Conservation (phyloP, 2,113 vertebrate species). For the Strix uralensis region DNA sequence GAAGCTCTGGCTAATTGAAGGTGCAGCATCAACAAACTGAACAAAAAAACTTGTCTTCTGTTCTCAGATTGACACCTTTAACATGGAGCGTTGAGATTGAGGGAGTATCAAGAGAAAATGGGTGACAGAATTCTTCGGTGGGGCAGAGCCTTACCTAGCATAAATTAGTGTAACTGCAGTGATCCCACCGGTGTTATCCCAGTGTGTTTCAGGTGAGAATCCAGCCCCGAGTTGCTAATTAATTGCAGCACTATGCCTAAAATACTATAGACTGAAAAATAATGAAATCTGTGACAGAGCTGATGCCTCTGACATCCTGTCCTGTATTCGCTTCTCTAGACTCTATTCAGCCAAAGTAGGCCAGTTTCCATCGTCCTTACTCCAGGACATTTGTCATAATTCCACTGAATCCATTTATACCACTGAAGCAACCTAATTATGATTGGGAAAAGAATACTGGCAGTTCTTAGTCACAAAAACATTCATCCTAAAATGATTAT, state of each 20-base stretch:
- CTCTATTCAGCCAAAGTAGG: slow-evolving; percentile 39
- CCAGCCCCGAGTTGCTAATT: not conserved
- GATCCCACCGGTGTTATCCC: not conserved
- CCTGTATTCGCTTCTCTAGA: slow-evolving; percentile 16
- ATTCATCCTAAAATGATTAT: slow-evolving; percentile 54
- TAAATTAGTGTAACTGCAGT: not conserved
- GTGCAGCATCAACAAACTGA: not conserved
- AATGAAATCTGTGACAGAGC: slow-evolving; percentile 11
- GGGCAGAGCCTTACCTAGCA: not conserved
- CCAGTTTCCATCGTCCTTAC: slow-evolving; percentile 17
- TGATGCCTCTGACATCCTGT: slow-evolving; percentile 42
- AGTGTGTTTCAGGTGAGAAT: slow-evolving; percentile 6
- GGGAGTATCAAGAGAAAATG: not conserved
- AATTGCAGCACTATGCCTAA: not conserved
- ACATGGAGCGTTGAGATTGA: not conserved
- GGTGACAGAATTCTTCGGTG: not conserved
- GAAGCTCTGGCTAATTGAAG: slow-evolving; percentile 16
- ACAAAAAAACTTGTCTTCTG: not conserved
- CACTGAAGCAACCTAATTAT: slow-evolving; percentile 56
- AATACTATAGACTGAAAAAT: not conserved
- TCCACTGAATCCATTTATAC: slow-evolving; percentile 55
- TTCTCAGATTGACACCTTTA: not conserved
- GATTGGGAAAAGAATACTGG: slow-evolving; percentile 45
- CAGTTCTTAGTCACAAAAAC: slow-evolving; percentile 61
- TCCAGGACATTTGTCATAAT: slow-evolving; percentile 52